These are phyloP conservation scores for Allacma fusca DNA, from an alignment of 2,888 invertebrate genomes.

Conservation along the genomic window DNA sequence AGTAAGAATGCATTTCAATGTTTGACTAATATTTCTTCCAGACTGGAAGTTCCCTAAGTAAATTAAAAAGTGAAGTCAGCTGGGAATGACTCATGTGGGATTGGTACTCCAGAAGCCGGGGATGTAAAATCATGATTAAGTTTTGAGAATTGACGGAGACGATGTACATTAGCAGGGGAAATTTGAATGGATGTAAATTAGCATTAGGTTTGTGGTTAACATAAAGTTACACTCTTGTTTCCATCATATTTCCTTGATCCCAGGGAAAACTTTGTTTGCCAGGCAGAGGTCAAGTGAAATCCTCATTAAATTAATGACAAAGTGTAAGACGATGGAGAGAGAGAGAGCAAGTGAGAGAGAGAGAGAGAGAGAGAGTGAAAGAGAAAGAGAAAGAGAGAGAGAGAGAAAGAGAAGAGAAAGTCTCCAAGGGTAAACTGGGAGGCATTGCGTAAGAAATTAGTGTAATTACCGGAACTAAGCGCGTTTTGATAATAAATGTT, in stretches of 20 bases:
- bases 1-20: too few relatives aligned
- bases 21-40: too few relatives aligned
- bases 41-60: too few relatives aligned
- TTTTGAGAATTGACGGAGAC: neutral
- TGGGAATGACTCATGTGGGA: too few relatives aligned
- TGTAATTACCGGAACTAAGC: constrained; percentile 40
- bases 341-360: neutral
- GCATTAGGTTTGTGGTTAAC: neutral
- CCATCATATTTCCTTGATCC: neutral
- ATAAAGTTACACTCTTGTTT: neutral
- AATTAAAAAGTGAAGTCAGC: too few relatives aligned
- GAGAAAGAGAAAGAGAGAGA: neutral
- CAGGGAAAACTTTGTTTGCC: neutral
- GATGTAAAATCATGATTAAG: too few relatives aligned
- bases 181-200: neutral
- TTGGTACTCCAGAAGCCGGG: too few relatives aligned
- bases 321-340: neutral
- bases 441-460: constrained; percentile 32
- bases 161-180: neutral
- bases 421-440: neutral
- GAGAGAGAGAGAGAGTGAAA: neutral
- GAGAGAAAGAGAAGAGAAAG: neutral
- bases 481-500: constrained; percentile 29
- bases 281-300: neutral
- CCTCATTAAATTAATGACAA: constrained; percentile 26